Evolutionary conservation across 2,797 vertebrate species (phyloP).

Genomic region (Linurgus olivaceus): DNA sequence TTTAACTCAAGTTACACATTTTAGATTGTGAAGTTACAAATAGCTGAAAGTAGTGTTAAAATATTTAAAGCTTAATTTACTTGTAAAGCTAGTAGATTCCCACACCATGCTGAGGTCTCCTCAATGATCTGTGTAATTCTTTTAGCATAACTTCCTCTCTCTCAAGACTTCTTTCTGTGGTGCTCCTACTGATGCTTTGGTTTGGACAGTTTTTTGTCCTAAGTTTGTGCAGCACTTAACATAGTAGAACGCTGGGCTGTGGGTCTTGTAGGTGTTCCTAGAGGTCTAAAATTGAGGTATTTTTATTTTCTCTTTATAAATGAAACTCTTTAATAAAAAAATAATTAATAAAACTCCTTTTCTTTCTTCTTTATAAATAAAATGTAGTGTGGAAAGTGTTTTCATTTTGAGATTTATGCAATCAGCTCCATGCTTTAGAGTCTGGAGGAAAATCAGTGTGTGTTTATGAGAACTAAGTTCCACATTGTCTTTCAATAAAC

Average conservation of each 20-base stretch:
- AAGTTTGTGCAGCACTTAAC: not conserved
- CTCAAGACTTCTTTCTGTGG: not conserved
- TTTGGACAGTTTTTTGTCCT: not conserved
- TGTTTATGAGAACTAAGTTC: not conserved
- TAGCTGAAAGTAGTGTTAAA: not conserved
- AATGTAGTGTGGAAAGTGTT: not conserved
- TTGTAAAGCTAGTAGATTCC: not conserved
- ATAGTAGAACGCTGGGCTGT: accelerated
- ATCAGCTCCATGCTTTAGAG: accelerated
- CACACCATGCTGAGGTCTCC: not conserved
- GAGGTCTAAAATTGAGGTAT: not conserved
- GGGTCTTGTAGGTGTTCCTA: not conserved
- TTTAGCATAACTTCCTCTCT: not conserved
- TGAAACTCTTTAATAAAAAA: not conserved
- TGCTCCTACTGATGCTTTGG: not conserved
- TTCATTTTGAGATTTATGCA: not conserved
- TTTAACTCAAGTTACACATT: not conserved
- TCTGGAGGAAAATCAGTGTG: not conserved
- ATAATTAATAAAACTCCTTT: not conserved
- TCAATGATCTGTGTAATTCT: not conserved
- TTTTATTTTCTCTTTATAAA: not conserved
- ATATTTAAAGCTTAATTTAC: not conserved
- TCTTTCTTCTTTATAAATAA: not conserved
- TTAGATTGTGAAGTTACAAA: not conserved
- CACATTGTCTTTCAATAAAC: not conserved